Base-by-base conservation (phyloP, 2,797 vertebrate species). In the Phalanger gymnotis region DNA sequence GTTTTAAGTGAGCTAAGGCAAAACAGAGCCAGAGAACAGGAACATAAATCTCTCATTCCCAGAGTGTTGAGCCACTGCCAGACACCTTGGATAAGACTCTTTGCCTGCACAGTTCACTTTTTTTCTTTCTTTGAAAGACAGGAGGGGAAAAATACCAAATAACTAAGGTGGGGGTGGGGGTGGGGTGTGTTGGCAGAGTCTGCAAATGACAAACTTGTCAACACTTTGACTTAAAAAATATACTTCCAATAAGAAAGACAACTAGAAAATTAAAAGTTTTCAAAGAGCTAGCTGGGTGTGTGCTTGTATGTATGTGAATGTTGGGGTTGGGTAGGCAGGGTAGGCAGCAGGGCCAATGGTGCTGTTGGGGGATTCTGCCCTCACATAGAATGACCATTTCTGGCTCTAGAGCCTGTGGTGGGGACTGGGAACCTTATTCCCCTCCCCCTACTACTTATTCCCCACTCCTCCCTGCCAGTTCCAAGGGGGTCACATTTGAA, bases 1-100 rank as follows among this genome's bases (percentile, higher is more conserved):
- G 96, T 98, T 98, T 97, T 97, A 97, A 98, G 96, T 98, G 97
- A 98, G 97, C 97, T 98, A 97, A 98, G 95, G 0, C 30, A 4
- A 92, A 91, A 95, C 94, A 16, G 94, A 96, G 97, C 97, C 97
- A 97, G 96, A 95, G 95, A 58, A 92, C 56, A 13, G 90, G 96
- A 95, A 95, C 96, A 96, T 98, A 97, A 98, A 98, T 98, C 97
- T 98, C 89, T 97, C 95, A 94, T 90, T 97, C 93, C 95, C 92
- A 91, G 96, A 93, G 28, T 81, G 53, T 3, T 0, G 93, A 92
- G 92, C 95, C 93, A 9, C 31, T 95, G 97, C 97, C 97, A 97
- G 96, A 97, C 96, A 96, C 96, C 96, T 97, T 93, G 95, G 96
- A 93, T 93, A 95, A 96, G 97, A 95, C 94, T 61, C 90, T 94